Evolutionary conservation across 2,888 invertebrate species (phyloP).

Genomic region (Noctua janthina): DNA sequence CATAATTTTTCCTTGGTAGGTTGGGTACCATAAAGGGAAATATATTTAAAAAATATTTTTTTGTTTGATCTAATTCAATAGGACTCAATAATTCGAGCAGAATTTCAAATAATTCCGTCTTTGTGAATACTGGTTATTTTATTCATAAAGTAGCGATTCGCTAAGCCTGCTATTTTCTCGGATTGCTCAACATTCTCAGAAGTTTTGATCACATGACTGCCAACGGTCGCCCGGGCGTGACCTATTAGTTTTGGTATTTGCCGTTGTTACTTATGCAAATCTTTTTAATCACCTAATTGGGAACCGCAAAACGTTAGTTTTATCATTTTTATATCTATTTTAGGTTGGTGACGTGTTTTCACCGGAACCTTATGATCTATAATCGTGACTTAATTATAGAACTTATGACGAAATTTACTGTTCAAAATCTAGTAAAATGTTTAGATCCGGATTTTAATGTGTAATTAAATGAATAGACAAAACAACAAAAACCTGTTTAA

Average conservation of each 20-base stretch:
- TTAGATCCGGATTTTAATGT: background rate
- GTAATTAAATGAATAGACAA: constrained; percentile 4
- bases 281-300: constrained; percentile 31
- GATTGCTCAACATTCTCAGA: constrained; percentile 63
- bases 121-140: constrained; percentile 33
- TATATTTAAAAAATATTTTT: background rate
- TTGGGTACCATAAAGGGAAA: background rate
- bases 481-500: background rate
- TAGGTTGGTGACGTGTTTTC: constrained; percentile 12
- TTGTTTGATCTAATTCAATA: constrained; percentile 5
- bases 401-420: background rate
- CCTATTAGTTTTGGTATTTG: constrained; percentile 61
- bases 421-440: background rate
- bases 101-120: constrained; percentile 20
- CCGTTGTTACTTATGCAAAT: constrained; percentile 45
- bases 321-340: constrained; percentile 22
- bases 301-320: constrained; percentile 1
- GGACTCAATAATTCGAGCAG: constrained; percentile 21
- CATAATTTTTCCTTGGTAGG: background rate
- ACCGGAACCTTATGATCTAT: background rate
- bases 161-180: constrained; percentile 50
- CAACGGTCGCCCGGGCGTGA: constrained; percentile 50
- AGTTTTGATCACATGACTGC: constrained; percentile 60
- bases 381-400: constrained; percentile 5
- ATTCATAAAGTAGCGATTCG: constrained; percentile 48